Base-by-base conservation (phyloP, 1,140 invertebrate species). In the Drosophila oshimai region DNA sequence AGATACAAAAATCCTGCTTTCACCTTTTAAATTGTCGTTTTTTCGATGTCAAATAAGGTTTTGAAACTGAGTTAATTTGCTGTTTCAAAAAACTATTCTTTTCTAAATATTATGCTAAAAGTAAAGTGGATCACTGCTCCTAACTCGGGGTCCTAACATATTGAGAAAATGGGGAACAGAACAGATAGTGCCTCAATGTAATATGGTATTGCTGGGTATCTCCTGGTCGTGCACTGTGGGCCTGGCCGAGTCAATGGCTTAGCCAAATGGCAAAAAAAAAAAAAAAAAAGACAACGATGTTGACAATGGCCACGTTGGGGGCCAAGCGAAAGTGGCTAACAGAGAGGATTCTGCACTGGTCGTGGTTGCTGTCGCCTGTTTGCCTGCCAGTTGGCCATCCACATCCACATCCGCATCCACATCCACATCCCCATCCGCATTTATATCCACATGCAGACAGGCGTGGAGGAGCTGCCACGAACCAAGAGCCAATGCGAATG, bases 221-320 rank as follows among this genome's bases (percentile, higher is more conserved):
- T 1, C 3, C 31, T 31, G 6, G 46, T 67, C 60, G 60, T 26
- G 50, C 15, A 17, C 13, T 26, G n/a, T 29, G 13, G 3, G 15
- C n/a, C 4, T 24, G 20, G 36, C 42, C 13, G 54, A 47, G 60
- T 54, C 42, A 60, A 49, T 57, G 46, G 67, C 58, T 79, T 75
- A 71, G 71, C 39, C 47, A 74, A 80, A 47, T 41, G 42, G 22
- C 58, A 57, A 71, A 33, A 67, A 46, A 47, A 13, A 29, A 29
- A 17, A 18, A 44, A 28, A 49, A 26, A 61, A 20, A 33, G 10
- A 18, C 22, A 17, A 26, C 31, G 36, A 47, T 55, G 41, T 36
- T 36, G 71, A 68, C 69, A 78, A 86, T 74, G 78, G 39, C 74
- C 69, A 61, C 53, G 50, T 31, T 42, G 33, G 60, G 49, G 57